phyloP scores from a whole-genome alignment of 2,888 invertebrate genomes.

The Drosophila siamana region DNA sequence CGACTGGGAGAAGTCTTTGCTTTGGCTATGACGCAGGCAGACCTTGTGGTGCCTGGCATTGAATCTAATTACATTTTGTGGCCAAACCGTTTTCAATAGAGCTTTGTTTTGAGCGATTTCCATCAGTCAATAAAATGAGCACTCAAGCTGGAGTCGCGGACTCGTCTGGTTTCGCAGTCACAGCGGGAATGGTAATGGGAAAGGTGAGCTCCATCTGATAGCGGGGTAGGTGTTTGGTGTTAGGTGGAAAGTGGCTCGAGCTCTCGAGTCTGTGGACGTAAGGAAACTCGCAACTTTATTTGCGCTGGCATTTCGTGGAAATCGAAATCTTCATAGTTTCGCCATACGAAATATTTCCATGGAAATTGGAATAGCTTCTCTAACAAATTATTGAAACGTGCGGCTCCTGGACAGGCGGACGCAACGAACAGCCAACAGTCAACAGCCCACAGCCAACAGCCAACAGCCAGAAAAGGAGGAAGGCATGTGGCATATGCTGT shows the following conservation, averaged over 20 bases:
- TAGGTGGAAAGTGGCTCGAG: background rate
- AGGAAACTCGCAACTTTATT: constrained; percentile 75
- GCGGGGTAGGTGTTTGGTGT: background rate
- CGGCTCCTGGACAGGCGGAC: background rate
- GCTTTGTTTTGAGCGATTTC: constrained; percentile 77
- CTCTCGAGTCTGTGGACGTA: background rate
- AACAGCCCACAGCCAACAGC: background rate
- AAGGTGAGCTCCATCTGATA: constrained; percentile 66
- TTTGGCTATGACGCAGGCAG: constrained; percentile 22
- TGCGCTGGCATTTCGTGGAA: constrained; percentile 72
- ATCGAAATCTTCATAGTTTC: constrained; percentile 54
- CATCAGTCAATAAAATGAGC: constrained; percentile 80
- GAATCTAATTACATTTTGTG: constrained; percentile 81
- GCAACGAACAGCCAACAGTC: no score
- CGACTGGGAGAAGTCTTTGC: background rate
- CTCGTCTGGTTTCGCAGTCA: constrained; percentile 37
- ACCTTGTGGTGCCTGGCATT: constrained; percentile 35
- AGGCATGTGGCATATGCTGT: constrained; percentile 43
- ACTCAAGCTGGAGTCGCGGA: constrained; percentile 15
- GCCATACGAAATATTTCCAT: constrained; percentile 65
- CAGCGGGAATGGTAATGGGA: constrained; percentile 68
- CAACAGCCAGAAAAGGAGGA: background rate
- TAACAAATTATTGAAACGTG: constrained; percentile 68
- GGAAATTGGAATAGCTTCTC: constrained; percentile 68
- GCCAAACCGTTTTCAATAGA: constrained; percentile 39